Conservation (phyloP, 2,888 invertebrate species). For the Podotricha telesiphe region DNA sequence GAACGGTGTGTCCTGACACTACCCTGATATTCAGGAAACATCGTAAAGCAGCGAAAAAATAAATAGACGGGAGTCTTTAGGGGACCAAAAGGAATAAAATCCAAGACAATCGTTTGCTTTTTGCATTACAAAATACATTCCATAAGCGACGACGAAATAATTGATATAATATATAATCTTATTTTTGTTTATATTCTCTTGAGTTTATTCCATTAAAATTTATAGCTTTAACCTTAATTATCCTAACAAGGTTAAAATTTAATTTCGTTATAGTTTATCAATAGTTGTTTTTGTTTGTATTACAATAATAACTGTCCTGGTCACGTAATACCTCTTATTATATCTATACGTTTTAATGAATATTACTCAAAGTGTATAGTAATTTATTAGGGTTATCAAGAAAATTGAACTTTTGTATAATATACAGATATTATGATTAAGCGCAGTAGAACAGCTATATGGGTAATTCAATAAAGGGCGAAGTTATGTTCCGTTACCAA, state of each 20-base stretch:
- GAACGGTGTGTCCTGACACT: too few species aligned
- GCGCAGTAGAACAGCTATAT: neutral
- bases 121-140: too few species aligned
- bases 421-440: neutral
- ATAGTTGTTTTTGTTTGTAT: neutral
- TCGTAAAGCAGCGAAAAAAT: too few species aligned
- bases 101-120: too few species aligned
- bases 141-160: too few species aligned
- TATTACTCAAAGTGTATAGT: neutral
- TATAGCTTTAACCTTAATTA: conserved; percentile 1
- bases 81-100: too few species aligned
- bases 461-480: too few species aligned
- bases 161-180: too few species aligned
- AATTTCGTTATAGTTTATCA: conserved; percentile 2
- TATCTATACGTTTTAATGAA: neutral
- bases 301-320: conserved; percentile 1
- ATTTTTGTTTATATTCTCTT: conserved; percentile 1
- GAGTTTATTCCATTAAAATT: neutral
- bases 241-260: conserved; percentile 16
- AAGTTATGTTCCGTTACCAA: neutral
- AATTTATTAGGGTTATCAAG: neutral
- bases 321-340: neutral
- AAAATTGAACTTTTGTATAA: neutral
- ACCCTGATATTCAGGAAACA: too few species aligned
- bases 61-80: too few species aligned